Evolutionary conservation across 2,797 vertebrate species (phyloP).

Genomic region (Falco biarmicus): DNA sequence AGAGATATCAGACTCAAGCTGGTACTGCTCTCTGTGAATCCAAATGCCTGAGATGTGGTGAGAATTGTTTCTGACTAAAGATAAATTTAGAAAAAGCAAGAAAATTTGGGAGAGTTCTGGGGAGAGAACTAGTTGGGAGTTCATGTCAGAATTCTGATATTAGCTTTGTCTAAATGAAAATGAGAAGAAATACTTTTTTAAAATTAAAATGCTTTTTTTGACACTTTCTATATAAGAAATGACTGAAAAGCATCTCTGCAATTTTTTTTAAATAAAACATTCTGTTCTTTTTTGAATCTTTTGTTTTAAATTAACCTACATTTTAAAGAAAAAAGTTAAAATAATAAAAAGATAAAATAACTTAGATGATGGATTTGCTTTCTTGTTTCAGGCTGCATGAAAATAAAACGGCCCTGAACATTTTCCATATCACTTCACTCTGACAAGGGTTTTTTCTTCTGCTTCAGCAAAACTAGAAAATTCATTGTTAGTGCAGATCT

Average conservation of each 20-base stretch:
- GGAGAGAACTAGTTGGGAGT: neutral
- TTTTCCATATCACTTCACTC: conserved; percentile 42
- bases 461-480: conserved; percentile 38
- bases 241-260: neutral
- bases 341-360: neutral
- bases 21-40: neutral
- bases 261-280: neutral
- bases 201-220: neutral
- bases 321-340: neutral
- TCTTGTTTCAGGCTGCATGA: neutral
- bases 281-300: accelerated
- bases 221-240: neutral
- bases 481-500: conserved; percentile 37
- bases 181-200: neutral
- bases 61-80: neutral
- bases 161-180: neutral
- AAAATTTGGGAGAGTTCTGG: neutral
- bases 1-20: neutral
- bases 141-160: neutral
- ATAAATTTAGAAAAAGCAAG: neutral
- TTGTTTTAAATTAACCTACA: neutral
- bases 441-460: conserved; percentile 15
- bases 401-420: neutral
- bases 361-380: neutral
- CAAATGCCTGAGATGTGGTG: neutral